Evolutionary conservation across 2,113 vertebrate genomes (phyloP), one percentile per base, ranked within the genome.

Genomic region (Apeltes quadracus): DNA sequence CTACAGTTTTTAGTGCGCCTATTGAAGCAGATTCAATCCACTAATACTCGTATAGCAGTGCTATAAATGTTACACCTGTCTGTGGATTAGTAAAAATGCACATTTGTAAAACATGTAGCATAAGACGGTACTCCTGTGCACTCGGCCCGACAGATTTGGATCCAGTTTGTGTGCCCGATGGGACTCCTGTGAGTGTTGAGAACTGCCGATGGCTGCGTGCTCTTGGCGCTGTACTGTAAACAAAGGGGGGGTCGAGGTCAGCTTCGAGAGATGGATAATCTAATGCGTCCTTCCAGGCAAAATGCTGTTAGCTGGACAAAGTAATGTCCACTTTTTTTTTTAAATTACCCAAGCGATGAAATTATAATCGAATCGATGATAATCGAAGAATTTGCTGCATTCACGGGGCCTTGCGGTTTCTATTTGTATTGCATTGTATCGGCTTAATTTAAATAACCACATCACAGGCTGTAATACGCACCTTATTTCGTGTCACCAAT

Each of bases 41-140:
- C 7, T 56, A 36, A 73, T 48, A 54, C 57, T 79, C 43, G 23
- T 29, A 2, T 29, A 76, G 75, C 78, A 55, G 59, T 61, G 58
- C 43, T 70, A 64, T 9, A 63, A 74, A 54, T 66, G 69, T n/a
- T 48, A 27, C 76, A 12, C 7, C 38, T 32, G 41, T 25, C 5
- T 58, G 46, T 36, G 50, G 12, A 38, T 39, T 76, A 68, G 70
- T 41, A 71, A 36, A 4, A 41, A 23, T 38, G 44, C 58, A 36
- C 61, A 70, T 56, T 56, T 71, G 44, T 36, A 51, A 61, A 75
- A 69, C 57, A 62, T 79, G 72, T 76, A 79, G 75, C 25, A 43
- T 32, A 16, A 34, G 29, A 80, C 44, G 32, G 54, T 14, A 5
- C 50, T 50, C 46, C 34, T 41, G 61, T 69, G 2, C 27, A 20